Percentiles rank a stretch among this genome's conserved stretches.
These are phyloP conservation scores for Catharus fuscescens DNA, from an alignment of 2,113 vertebrate species.

Conservation along the genomic window DNA sequence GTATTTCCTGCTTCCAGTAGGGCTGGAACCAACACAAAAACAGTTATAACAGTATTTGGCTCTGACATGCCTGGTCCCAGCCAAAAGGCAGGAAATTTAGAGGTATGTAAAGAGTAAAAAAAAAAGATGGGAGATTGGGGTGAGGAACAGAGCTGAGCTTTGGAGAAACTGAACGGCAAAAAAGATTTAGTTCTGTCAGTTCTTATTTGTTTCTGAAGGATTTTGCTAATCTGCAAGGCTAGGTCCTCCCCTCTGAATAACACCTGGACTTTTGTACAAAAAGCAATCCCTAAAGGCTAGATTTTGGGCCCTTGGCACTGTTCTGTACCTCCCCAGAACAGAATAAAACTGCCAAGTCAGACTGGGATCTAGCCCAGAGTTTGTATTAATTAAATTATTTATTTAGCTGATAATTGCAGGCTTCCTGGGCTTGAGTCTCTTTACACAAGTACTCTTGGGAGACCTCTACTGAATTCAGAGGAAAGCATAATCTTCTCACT, in stretches of 20 bases:
- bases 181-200: neutral
- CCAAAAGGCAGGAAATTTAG: constrained; percentile 58
- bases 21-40: constrained; percentile 58
- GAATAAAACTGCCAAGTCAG: constrained; percentile 24
- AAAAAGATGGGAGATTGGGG: neutral
- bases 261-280: neutral
- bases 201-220: constrained; percentile 14
- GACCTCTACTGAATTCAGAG: constrained; percentile 9
- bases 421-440: neutral
- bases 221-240: neutral
- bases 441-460: neutral
- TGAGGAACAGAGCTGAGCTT: neutral
- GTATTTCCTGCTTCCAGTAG: constrained; percentile 69
- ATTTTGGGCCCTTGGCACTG: neutral
- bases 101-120: constrained; percentile 47
- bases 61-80: neutral
- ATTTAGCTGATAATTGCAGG: constrained; percentile 39
- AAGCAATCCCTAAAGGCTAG: neutral
- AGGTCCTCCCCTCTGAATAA: neutral
- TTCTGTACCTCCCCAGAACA: constrained; percentile 1
- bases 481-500: neutral
- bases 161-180: neutral
- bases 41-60: constrained; percentile 52
- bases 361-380: neutral
- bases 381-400: constrained; percentile 56